Conservation (phyloP, 1,140 invertebrate species). For the Bicyclus anynana region DNA sequence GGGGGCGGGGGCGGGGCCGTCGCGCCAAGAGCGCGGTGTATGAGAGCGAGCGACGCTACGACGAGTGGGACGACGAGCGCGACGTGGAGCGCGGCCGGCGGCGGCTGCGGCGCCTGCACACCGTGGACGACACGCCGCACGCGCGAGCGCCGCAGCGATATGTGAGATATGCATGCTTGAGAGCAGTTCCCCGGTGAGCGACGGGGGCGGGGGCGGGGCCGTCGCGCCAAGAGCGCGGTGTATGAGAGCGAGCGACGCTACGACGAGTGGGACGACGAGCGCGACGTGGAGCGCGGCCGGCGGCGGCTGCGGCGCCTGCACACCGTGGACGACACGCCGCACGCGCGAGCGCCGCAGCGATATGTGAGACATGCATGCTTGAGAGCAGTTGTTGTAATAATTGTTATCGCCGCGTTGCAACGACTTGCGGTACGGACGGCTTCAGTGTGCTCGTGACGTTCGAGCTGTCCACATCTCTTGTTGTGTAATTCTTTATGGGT, state of each 20-base stretch:
- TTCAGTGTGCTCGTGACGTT: no score
- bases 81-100: constrained; percentile 22
- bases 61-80: constrained; percentile 29
- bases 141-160: constrained; percentile 17
- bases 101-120: constrained; percentile 43
- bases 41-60: constrained; percentile 45
- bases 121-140: constrained; percentile 44
- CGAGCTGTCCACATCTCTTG: no score
- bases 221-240: constrained; percentile 54
- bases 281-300: constrained; percentile 20
- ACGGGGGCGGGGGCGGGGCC: constrained; percentile 33
- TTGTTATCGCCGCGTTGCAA: no score
- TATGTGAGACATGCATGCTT: constrained; percentile 9
- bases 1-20: constrained; percentile 35
- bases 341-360: constrained; percentile 12
- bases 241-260: constrained; percentile 48
- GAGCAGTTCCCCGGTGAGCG: no score
- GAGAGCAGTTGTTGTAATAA: no score
- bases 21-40: constrained; percentile 56
- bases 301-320: constrained; percentile 39
- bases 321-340: constrained; percentile 49
- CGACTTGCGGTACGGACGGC: no score
- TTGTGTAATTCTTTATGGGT: no score
- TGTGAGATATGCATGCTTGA: constrained; percentile 1
- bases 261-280: constrained; percentile 33